These are phyloP conservation scores for Hemibates koningsi DNA, from an alignment of 2,113 vertebrate genomes.

Conservation along the genomic window DNA sequence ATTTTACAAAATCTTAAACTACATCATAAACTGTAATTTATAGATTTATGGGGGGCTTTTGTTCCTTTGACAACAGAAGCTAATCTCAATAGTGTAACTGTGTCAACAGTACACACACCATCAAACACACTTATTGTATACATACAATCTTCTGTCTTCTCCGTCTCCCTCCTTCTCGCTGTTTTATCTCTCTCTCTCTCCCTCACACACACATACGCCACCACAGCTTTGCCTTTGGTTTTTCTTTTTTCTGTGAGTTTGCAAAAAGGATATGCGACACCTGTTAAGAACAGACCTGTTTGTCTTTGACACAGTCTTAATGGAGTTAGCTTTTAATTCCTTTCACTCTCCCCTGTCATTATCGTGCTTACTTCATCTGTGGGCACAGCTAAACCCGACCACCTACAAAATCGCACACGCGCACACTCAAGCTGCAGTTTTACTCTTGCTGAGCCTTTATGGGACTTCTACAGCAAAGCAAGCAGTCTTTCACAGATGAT, in stretches of 20 bases:
- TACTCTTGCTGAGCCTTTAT: slow-evolving; percentile 10
- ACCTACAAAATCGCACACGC: neutral
- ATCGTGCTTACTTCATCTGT: slow-evolving; percentile 9
- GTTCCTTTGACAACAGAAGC: neutral
- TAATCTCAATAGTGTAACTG: neutral
- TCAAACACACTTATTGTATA: neutral
- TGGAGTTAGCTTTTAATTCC: slow-evolving; percentile 33
- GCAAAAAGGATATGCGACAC: slow-evolving; percentile 22
- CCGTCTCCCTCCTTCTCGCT: neutral
- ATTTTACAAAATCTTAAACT: neutral
- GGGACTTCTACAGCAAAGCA: slow-evolving; percentile 11
- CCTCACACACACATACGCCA: neutral
- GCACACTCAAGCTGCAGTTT: slow-evolving; percentile 18
- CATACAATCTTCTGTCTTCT: neutral
- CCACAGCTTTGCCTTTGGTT: neutral
- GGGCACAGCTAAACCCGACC: neutral
- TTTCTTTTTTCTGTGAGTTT: slow-evolving; percentile 4
- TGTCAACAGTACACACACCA: neutral
- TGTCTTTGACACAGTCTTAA: slow-evolving; percentile 26
- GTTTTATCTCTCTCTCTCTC: neutral
- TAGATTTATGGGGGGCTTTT: neutral
- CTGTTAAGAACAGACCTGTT: slow-evolving; percentile 30
- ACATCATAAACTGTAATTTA: neutral
- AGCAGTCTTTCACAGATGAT: slow-evolving; percentile 42
- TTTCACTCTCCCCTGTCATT: slow-evolving; percentile 19